Evolutionary conservation across 35 echinoderm and acorn worm genomes (phyloP).

Genomic region (Ophioderma brevispina): DNA sequence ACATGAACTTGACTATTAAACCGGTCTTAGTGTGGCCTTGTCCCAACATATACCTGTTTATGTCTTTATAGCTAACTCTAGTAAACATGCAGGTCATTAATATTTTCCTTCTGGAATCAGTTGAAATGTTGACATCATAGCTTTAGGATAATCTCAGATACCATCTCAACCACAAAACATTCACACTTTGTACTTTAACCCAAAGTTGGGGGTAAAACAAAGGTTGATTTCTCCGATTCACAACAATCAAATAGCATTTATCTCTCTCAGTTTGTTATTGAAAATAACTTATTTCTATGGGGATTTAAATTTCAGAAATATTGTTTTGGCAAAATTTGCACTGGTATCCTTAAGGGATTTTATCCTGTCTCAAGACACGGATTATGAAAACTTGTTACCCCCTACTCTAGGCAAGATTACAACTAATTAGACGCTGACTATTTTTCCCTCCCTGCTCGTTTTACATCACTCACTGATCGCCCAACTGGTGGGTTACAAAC

Average conservation of each 20-base stretch:
- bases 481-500: neutral
- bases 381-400: neutral
- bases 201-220: conserved; percentile 13
- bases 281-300: neutral
- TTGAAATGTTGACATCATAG: neutral
- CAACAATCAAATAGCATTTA: neutral
- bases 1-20: neutral
- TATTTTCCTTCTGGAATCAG: neutral
- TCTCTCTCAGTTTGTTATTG: neutral
- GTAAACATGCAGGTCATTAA: neutral
- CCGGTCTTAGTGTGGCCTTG: neutral
- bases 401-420: neutral
- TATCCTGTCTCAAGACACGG: neutral
- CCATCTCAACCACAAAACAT: neutral
- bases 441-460: neutral
- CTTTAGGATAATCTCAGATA: neutral
- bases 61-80: neutral
- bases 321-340: neutral
- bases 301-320: neutral
- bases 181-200: neutral
- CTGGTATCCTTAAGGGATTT: neutral
- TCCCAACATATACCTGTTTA: neutral
- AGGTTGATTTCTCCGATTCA: neutral
- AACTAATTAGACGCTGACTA: conserved; percentile 1
- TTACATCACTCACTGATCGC: neutral